Percentiles rank a stretch among this genome's conserved stretches.
Evolutionary conservation across 2,797 vertebrate genomes (phyloP).

Genomic region (Dallia pectoralis): DNA sequence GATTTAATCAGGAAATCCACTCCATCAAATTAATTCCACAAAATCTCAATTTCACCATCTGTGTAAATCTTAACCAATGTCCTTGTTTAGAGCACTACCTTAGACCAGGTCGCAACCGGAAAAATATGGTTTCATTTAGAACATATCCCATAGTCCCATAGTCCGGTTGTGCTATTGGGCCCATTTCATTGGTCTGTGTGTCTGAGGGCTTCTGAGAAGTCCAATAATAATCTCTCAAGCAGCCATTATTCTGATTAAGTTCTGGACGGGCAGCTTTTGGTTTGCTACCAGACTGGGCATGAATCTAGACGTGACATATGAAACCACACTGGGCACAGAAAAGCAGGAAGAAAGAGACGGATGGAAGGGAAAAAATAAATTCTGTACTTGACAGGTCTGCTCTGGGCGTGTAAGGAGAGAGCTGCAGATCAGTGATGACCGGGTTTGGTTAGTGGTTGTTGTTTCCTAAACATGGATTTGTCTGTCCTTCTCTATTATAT

Average conservation of each 20-base stretch:
- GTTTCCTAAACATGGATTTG: background rate
- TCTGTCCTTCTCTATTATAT: background rate
- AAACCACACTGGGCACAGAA: constrained; percentile 26
- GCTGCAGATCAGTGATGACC: constrained; percentile 33
- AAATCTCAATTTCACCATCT: constrained; percentile 9
- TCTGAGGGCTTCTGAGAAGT: constrained; percentile 44
- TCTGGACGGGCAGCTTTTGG: constrained; percentile 5
- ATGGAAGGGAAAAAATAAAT: constrained; percentile 24
- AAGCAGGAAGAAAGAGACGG: background rate
- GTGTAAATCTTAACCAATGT: background rate
- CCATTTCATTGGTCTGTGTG: constrained; percentile 66
- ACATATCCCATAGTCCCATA: constrained; percentile 2
- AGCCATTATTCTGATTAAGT: constrained; percentile 66
- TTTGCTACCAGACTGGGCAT: constrained; percentile 35
- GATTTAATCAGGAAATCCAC: constrained; percentile 60
- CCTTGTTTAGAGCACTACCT: background rate
- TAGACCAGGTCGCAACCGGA: background rate
- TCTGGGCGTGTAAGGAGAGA: constrained; percentile 18
- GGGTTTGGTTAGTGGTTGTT: background rate
- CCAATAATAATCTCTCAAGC: constrained; percentile 33
- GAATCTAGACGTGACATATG: constrained; percentile 43
- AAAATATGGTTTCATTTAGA: background rate
- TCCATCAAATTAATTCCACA: constrained; percentile 50
- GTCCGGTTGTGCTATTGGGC: constrained; percentile 49
- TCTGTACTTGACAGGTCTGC: constrained; percentile 35